phyloP scores from a whole-genome alignment of 2,113 vertebrate genomes.

The Todiramphus saurophagus region DNA sequence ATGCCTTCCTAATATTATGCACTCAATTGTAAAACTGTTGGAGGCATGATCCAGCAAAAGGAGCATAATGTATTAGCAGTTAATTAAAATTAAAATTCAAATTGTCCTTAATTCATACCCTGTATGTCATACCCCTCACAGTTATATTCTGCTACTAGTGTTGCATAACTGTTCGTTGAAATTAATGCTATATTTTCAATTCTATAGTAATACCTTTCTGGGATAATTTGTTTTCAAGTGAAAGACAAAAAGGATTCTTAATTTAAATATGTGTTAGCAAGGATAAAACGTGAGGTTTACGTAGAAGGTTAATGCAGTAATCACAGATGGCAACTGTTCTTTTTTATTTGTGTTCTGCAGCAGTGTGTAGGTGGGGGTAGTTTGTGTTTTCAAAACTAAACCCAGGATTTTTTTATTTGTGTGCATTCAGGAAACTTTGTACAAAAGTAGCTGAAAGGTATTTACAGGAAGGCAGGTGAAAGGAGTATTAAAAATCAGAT shows the following conservation, averaged over 20 bases:
- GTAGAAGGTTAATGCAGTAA: neutral
- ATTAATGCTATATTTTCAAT: neutral
- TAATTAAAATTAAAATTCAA: slow-evolving; percentile 44
- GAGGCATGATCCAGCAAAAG: neutral
- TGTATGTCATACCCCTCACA: neutral
- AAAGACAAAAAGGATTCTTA: neutral
- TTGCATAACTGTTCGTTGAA: neutral
- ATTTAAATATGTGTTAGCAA: neutral
- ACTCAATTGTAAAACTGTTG: slow-evolving; percentile 42
- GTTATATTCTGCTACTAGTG: slow-evolving; percentile 6
- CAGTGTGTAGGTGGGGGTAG: neutral
- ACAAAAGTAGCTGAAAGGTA: neutral
- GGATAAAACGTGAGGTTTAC: neutral
- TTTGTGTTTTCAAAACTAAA: neutral
- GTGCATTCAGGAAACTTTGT: neutral
- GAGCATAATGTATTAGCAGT: slow-evolving; percentile 13
- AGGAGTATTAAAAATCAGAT: neutral
- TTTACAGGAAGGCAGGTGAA: neutral
- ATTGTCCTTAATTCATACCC: slow-evolving; percentile 18
- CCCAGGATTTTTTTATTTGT: neutral
- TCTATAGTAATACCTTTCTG: neutral
- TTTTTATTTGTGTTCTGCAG: neutral
- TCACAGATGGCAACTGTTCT: neutral
- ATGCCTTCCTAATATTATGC: slow-evolving; percentile 16
- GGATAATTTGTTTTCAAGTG: neutral